Conservation (phyloP, 35 echinoderm and acorn worm genomes). For the Ophiothrix spiculata region DNA sequence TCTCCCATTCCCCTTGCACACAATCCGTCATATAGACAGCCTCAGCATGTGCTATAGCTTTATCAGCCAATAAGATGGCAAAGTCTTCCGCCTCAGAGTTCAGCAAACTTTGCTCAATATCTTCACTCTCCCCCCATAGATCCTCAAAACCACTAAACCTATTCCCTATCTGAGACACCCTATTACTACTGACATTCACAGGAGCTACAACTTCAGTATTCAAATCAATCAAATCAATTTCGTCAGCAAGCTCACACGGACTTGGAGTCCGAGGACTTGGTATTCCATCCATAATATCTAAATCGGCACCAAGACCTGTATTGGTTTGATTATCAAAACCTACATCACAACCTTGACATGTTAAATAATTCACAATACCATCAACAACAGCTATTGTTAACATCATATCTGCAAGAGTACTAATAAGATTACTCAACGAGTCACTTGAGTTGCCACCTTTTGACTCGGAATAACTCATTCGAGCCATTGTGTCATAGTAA, state of each 20-base stretch:
- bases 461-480: constrained; percentile 9
- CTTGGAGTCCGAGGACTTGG: background rate
- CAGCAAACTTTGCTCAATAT: background rate
- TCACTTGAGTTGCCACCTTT: constrained; percentile 15
- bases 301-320: background rate
- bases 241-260: background rate
- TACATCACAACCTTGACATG: background rate
- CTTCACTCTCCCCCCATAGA: background rate
- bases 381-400: constrained; percentile 27
- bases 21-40: constrained; percentile 12
- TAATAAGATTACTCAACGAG: constrained; percentile 15
- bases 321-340: background rate
- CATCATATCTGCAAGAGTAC: constrained; percentile 20
- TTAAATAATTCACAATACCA: constrained; percentile 1
- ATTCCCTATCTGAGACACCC: too few relatives aligned
- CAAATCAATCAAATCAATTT: constrained; percentile 5
- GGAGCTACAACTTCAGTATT: background rate
- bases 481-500: constrained; percentile 39
- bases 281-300: constrained; percentile 23
- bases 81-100: constrained; percentile 37
- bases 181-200: background rate
- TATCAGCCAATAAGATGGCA: constrained; percentile 36
- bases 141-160: constrained; percentile 15
- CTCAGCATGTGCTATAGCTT: constrained; percentile 41
- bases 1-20: constrained; percentile 36